These are phyloP conservation scores for Otolemur garnettii DNA, from an alignment of 2,113 vertebrate species.

Conservation along the genomic window DNA sequence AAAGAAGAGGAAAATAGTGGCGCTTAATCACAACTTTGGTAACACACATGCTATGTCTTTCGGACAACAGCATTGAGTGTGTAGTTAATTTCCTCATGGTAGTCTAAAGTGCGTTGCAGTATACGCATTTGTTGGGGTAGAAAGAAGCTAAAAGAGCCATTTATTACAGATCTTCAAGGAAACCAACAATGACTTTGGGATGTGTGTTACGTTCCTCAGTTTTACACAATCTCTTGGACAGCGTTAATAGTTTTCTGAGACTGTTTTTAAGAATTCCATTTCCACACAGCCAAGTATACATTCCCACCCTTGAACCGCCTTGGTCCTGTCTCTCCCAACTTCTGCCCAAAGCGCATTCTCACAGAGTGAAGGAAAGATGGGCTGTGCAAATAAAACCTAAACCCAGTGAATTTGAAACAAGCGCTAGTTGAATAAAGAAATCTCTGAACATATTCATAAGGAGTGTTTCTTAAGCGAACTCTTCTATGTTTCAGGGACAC, in stretches of 20 bases:
- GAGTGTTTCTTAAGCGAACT: slow-evolving; percentile 73
- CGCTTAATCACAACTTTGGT: slow-evolving; percentile 25
- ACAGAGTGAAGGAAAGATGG: slow-evolving; percentile 41
- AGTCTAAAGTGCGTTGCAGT: slow-evolving; percentile 37
- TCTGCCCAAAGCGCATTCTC: slow-evolving; percentile 62
- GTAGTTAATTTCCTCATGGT: slow-evolving; percentile 34
- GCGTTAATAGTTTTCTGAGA: slow-evolving; percentile 37
- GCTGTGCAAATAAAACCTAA: not conserved
- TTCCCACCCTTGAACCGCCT: slow-evolving; percentile 27
- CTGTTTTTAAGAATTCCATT: slow-evolving; percentile 46
- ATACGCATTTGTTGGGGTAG: slow-evolving; percentile 33
- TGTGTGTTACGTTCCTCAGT: slow-evolving; percentile 41
- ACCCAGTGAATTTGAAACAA: slow-evolving; percentile 54
- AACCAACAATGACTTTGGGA: slow-evolving; percentile 47
- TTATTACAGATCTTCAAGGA: slow-evolving; percentile 63
- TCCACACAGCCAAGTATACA: not conserved
- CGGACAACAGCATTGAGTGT: not conserved
- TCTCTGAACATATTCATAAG: slow-evolving; percentile 77
- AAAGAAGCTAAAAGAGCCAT: slow-evolving; percentile 40
- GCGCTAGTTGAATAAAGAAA: slow-evolving; percentile 65
- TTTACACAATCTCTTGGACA: slow-evolving; percentile 35
- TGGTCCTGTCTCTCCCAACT: not conserved
- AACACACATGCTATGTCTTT: not conserved
- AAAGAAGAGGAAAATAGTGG: slow-evolving; percentile 42
- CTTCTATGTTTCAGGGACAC: slow-evolving; percentile 66